Percentiles rank a stretch among this genome's conserved stretches.
phyloP scores from a whole-genome alignment of 2,113 vertebrate species.

The Cheirogaleus medius region DNA sequence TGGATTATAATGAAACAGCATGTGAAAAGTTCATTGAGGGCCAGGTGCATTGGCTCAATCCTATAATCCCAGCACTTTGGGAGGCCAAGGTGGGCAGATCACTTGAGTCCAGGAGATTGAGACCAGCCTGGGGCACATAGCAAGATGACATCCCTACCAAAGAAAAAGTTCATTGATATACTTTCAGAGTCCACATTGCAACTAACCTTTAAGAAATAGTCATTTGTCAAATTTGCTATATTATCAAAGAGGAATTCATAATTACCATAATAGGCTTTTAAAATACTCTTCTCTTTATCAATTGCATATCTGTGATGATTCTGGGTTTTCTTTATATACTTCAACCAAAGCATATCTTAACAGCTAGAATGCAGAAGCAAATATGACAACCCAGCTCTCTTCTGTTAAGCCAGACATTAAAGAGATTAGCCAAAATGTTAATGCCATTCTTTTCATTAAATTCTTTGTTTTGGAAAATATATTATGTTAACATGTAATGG shows the following conservation, averaged over 20 bases:
- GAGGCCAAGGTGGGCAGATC: no score
- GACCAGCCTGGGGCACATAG: no score
- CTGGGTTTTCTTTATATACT: background rate
- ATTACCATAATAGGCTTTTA: background rate
- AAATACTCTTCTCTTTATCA: background rate
- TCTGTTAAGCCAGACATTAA: background rate
- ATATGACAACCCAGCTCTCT: background rate
- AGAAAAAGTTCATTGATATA: background rate
- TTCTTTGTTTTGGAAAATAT: slow-evolving; percentile 17
- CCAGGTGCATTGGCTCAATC: no score
- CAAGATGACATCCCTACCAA: no score
- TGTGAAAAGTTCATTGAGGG: background rate
- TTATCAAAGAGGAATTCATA: background rate
- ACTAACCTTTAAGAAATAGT: slow-evolving; percentile 13
- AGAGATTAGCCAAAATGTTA: background rate
- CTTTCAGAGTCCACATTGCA: background rate
- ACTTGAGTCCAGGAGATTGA: no score
- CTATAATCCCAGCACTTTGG: no score
- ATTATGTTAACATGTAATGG: background rate
- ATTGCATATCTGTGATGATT: background rate
- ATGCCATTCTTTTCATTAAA: background rate
- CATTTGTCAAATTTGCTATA: background rate
- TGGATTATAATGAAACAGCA: background rate
- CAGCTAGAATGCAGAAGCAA: slow-evolving; percentile 24
- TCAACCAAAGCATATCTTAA: background rate